These are phyloP conservation scores for Phyllotreta striolata DNA, from an alignment of 2,888 invertebrate genomes.

Conservation along the genomic window DNA sequence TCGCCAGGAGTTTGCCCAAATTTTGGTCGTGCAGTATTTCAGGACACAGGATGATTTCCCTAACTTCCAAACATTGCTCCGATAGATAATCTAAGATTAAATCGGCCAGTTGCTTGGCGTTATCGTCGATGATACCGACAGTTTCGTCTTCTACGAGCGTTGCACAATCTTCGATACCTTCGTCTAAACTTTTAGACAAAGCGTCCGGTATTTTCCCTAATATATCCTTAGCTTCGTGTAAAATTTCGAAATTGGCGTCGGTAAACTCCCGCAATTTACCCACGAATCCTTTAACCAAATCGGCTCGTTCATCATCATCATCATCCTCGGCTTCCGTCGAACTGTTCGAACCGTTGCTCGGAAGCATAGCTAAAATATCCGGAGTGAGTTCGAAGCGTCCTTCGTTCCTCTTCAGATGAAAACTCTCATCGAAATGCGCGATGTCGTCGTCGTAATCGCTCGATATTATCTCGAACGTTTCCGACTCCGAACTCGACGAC, in stretches of 20 bases:
- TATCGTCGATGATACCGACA: background rate
- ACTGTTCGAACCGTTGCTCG: slow-evolving; percentile 30
- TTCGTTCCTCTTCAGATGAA: slow-evolving; percentile 42
- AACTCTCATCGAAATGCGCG: slow-evolving; percentile 38
- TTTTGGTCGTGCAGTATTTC: slow-evolving; percentile 54
- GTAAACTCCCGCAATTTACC: slow-evolving; percentile 25
- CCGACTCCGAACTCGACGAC: slow-evolving; percentile 27
- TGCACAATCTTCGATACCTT: slow-evolving; percentile 50
- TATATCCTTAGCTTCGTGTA: slow-evolving; percentile 27
- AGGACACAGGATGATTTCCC: slow-evolving; percentile 56
- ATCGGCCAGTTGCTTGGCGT: slow-evolving; percentile 40
- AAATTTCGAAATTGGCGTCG: slow-evolving; percentile 15
- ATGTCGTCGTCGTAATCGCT: slow-evolving; percentile 28
- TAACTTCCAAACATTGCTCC: slow-evolving; percentile 54
- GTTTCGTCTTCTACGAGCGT: slow-evolving; percentile 6
- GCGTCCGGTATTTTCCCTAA: slow-evolving; percentile 2
- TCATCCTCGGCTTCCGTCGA: slow-evolving; percentile 14
- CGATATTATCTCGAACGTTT: slow-evolving; percentile 21
- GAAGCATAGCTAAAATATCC: slow-evolving; percentile 34
- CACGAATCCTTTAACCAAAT: slow-evolving; percentile 26
- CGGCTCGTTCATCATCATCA: slow-evolving; percentile 14
- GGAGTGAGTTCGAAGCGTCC: slow-evolving; percentile 42
- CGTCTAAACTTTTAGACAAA: slow-evolving; percentile 33
- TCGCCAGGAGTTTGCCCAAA: slow-evolving; percentile 49
- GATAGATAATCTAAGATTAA: slow-evolving; percentile 53